A percentile compares a stretch with the other conserved stretches of the same genome.
Evolutionary conservation across 2,113 vertebrate species (phyloP).

Genomic region (Opisthocomus hoazin): DNA sequence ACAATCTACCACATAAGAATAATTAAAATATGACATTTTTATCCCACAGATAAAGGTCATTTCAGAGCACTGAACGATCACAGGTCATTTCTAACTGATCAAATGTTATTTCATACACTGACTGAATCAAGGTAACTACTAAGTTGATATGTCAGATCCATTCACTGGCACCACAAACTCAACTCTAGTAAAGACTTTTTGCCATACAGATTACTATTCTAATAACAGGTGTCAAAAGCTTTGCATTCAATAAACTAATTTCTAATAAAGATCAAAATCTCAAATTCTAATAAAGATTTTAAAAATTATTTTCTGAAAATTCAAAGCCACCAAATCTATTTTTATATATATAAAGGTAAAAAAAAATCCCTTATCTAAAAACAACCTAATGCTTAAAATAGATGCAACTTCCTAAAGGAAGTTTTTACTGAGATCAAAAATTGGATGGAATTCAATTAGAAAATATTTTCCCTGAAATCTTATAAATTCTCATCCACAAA

Average conservation of each 20-base stretch:
- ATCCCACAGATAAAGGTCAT: neutral
- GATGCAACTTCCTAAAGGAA: neutral
- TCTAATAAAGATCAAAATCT: too few species aligned
- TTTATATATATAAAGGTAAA: too few species aligned
- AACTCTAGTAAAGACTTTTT: neutral
- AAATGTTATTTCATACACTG: neutral
- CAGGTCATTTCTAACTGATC: neutral
- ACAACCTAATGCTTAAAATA: neutral
- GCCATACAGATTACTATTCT: neutral
- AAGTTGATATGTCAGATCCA: neutral
- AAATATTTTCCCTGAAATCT: conserved; percentile 9
- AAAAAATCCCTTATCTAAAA: neutral
- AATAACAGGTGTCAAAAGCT: neutral
- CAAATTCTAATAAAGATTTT: neutral
- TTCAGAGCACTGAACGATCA: neutral
- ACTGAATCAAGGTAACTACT: neutral
- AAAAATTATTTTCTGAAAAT: neutral
- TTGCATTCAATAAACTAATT: neutral
- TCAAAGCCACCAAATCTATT: neutral
- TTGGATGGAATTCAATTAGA: neutral
- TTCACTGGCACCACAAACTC: neutral
- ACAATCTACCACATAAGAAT: neutral
- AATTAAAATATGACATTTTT: neutral
- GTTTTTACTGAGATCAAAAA: neutral
- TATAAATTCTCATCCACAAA: conserved; percentile 6